These are phyloP conservation scores for Dilophus febrilis DNA, from an alignment of 2,888 invertebrate species.

Conservation along the genomic window DNA sequence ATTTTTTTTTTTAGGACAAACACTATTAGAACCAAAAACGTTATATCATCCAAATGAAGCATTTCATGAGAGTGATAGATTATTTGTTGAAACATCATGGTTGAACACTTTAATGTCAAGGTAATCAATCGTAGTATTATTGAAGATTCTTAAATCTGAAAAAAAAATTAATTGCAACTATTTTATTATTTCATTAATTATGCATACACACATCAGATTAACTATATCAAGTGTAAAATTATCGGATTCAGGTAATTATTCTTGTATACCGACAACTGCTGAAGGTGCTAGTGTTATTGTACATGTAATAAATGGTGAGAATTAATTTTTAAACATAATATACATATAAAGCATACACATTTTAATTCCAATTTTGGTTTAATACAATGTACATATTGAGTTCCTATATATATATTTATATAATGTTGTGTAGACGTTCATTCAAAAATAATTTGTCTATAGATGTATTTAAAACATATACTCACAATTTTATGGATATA, in stretches of 20 bases:
- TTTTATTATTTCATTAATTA: background rate
- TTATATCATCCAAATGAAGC: conserved; percentile 10
- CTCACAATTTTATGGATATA: no score
- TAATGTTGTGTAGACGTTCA: background rate
- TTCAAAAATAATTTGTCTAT: background rate
- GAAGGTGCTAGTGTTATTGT: conserved; percentile 70
- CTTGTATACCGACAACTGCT: conserved; percentile 74
- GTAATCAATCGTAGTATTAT: conserved; percentile 12
- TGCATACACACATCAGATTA: conserved; percentile 29
- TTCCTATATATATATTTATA: background rate
- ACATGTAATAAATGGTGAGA: conserved; percentile 73
- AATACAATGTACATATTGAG: no score
- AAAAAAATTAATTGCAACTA: background rate
- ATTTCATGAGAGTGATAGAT: conserved; percentile 8
- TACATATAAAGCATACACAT: background rate
- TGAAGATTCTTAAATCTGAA: background rate
- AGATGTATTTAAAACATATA: no score
- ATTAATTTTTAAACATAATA: background rate
- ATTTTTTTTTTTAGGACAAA: conserved; percentile 4
- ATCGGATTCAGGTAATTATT: conserved; percentile 74
- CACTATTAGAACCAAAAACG: conserved; percentile 8
- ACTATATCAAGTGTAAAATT: conserved; percentile 56
- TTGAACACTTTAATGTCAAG: conserved; percentile 60
- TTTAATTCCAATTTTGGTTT: background rate
- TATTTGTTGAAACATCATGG: conserved; percentile 49